Base-by-base conservation (phyloP, 2,797 vertebrate species). In the Orestias chungarensis region DNA sequence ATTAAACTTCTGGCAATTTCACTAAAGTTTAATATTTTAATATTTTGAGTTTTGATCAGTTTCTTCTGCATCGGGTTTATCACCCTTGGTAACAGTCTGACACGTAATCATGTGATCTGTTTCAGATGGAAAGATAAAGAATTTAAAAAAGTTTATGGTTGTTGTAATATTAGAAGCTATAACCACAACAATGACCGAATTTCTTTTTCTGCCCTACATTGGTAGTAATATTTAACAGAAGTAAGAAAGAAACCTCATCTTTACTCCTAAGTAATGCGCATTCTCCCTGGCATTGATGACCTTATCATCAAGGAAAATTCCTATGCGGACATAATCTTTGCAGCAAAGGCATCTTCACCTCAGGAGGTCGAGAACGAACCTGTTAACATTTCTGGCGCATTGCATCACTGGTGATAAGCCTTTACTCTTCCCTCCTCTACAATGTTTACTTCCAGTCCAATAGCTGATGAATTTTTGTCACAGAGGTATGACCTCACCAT, bases 61-160 rank as follows among this genome's bases (percentile, higher is more conserved):
- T 15, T 47, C 35, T 11, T 6, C 1, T 68, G 64, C 33, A 78
- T 66, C 43, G 46, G 76, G 77, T 74, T 38, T 14, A 70, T 7
- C 23, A 31, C 6, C 31, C 47, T 46, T 11, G 46, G 27, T 12
- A 50, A 35, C 9, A 25, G 4, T 31, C 23, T 31, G 23, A 52
- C n/a, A 7, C 1, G 40, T 14, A 52, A 75, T 20, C 3, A 50
- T 50, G 35, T 0, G 7, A 29, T 31, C 14, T 11, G 7, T 64
- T 8, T 29, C 25, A 68, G 9, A 15, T 3, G 4, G 8, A 55
- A 68, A 29, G 2, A 4, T 47, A n/a, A n/a, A n/a, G n/a, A n/a
- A n/a, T n/a, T n/a, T n/a, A n/a, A n/a, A n/a, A n/a, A n/a, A n/a
- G n/a, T n/a, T n/a, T n/a, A n/a, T n/a, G n/a, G n/a, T n/a, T n/a